Evolutionary conservation across 2,888 invertebrate species (phyloP).

Genomic region (Thereva nobilitata): DNA sequence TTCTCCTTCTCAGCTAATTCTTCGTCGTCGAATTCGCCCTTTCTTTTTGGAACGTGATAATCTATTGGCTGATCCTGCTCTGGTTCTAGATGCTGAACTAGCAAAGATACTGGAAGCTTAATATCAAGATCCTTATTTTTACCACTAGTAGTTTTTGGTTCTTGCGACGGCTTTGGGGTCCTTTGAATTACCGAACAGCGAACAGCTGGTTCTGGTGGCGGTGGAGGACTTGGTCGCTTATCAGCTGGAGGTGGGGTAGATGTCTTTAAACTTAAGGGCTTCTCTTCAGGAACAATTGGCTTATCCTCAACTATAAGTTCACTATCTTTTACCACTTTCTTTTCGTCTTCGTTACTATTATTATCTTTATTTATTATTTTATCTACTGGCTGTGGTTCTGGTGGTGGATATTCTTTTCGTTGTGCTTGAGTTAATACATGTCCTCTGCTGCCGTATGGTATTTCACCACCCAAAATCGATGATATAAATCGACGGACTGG

Average conservation of each 20-base stretch:
- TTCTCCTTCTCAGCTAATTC: conserved; percentile 61
- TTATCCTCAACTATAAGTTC: conserved; percentile 67
- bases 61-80: conserved; percentile 88
- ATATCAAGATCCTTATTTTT: conserved; percentile 59
- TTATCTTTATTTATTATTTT: conserved; percentile 5
- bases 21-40: conserved; percentile 59
- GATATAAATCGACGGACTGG: conserved; percentile 73
- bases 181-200: conserved; percentile 83
- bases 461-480: conserved; percentile 78
- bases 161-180: conserved; percentile 63
- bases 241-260: conserved; percentile 61
- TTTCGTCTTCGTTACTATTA: conserved; percentile 58
- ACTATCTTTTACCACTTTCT: conserved; percentile 59
- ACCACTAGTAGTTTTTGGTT: conserved; percentile 22
- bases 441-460: conserved; percentile 79
- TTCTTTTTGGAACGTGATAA: conserved; percentile 82
- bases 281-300: conserved; percentile 65
- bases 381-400: conserved; percentile 1
- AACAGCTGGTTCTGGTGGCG: conserved; percentile 69
- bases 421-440: conserved; percentile 81
- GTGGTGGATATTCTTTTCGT: conserved; percentile 75
- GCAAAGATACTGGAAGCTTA: conserved; percentile 61
- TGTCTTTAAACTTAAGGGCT: conserved; percentile 64
- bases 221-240: conserved; percentile 62
- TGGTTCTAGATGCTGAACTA: conserved; percentile 61